Evolutionary conservation across 2,888 invertebrate species (phyloP).

Genomic region (Pollenia griseotomentosa): DNA sequence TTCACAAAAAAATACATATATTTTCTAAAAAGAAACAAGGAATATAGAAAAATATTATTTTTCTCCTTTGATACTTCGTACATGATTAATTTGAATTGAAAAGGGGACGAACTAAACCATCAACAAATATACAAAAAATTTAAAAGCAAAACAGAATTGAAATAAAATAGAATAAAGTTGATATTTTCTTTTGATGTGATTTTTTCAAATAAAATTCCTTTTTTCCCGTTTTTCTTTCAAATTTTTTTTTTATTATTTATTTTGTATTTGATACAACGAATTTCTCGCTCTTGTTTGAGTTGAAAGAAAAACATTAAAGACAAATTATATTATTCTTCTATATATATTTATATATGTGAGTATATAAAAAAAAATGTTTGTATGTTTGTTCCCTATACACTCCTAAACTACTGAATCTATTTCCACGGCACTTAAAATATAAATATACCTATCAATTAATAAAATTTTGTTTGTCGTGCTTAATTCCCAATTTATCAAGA

Average conservation of each 20-base stretch:
- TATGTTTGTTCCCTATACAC: too few relatives aligned
- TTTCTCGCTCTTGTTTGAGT: neutral
- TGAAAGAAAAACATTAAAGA: slow-evolving; percentile 1
- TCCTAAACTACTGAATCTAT: too few relatives aligned
- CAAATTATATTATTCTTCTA: neutral
- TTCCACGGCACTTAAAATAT: too few relatives aligned
- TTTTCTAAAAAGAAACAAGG: neutral
- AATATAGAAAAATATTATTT: slow-evolving; percentile 1
- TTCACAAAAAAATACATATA: neutral
- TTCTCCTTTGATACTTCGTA: slow-evolving; percentile 18
- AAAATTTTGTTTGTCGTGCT: too few relatives aligned
- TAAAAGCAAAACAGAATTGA: slow-evolving; percentile 2
- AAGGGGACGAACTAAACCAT: neutral
- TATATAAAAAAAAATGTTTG: too few relatives aligned
- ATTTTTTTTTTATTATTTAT: neutral
- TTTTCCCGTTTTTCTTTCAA: neutral
- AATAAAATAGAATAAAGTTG: slow-evolving; percentile 22
- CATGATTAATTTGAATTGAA: slow-evolving; percentile 32
- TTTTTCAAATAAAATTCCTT: slow-evolving; percentile 30
- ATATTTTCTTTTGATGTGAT: slow-evolving; percentile 34
- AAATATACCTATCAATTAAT: too few relatives aligned
- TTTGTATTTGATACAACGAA: neutral
- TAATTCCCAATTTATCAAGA: too few relatives aligned
- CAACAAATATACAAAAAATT: neutral
- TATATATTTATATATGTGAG: neutral